Conservation (phyloP, 2,113 vertebrate species). For the Callocephalon fimbriatum region DNA sequence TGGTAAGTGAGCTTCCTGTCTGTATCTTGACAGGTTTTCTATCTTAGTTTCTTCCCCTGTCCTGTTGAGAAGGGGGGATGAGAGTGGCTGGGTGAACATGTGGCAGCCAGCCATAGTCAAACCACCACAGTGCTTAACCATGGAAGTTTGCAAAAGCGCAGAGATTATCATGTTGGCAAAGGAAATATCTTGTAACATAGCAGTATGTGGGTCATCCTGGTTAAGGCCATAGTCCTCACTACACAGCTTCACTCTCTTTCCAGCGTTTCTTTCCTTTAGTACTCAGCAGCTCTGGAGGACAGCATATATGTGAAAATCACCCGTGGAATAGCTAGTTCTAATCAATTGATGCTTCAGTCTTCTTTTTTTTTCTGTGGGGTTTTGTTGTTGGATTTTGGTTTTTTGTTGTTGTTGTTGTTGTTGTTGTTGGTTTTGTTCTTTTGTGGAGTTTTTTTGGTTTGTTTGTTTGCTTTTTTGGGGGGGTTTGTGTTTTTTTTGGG, state of each 20-base stretch:
- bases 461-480: too few relatives aligned
- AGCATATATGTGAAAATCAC: background rate
- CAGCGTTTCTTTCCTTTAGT: background rate
- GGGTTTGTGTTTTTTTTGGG: background rate
- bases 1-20: background rate
- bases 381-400: too few relatives aligned
- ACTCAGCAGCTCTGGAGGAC: background rate
- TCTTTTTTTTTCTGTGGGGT: background rate
- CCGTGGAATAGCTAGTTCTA: background rate
- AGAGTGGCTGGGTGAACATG: background rate
- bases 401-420: too few relatives aligned
- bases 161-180: background rate
- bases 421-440: too few relatives aligned
- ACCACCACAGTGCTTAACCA: background rate
- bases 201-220: background rate
- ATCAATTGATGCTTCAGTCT: background rate
- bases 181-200: background rate
- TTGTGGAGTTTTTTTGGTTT: too few relatives aligned
- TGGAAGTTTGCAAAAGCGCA: background rate
- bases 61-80: background rate
- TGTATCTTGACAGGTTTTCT: background rate
- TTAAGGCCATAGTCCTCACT: background rate
- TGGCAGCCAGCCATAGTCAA: background rate
- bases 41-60: background rate
- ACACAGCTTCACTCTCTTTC: background rate